A percentile compares a stretch with the other conserved stretches of the same genome.
Evolutionary conservation across 2,888 invertebrate species (phyloP).

Genomic region (Ormyrus nitidulus): DNA sequence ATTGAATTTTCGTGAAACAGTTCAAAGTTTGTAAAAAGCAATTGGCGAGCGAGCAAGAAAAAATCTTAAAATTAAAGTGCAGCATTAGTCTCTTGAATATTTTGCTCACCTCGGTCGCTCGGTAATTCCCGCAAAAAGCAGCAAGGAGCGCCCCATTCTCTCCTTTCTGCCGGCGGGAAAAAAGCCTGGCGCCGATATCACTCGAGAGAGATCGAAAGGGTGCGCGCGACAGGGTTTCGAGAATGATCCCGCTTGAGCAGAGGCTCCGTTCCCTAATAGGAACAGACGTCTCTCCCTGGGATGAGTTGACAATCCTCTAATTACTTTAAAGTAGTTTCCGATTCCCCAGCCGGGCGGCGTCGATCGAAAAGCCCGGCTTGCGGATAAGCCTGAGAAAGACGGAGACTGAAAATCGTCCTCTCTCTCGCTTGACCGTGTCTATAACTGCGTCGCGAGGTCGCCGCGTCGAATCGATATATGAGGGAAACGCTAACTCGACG

Average conservation of each 20-base stretch:
- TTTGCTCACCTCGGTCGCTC: too few relatives aligned
- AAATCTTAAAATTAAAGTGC: too few relatives aligned
- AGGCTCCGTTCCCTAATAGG: conserved; percentile 67
- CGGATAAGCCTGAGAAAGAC: background rate
- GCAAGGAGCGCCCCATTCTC: too few relatives aligned
- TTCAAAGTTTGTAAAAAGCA: too few relatives aligned
- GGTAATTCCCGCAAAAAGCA: too few relatives aligned
- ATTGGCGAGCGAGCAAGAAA: too few relatives aligned
- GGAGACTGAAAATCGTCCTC: background rate
- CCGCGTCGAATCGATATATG: conserved; percentile 37
- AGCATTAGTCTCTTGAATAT: too few relatives aligned
- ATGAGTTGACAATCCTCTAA: conserved; percentile 73
- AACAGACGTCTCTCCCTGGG: conserved; percentile 64
- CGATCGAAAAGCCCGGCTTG: conserved; percentile 22
- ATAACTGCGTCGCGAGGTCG: conserved; percentile 34
- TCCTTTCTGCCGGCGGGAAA: too few relatives aligned
- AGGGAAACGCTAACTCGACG: conserved; percentile 30
- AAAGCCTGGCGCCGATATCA: too few relatives aligned
- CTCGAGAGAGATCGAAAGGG: conserved; percentile 28
- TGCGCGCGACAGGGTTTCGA: background rate
- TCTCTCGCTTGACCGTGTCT: conserved; percentile 30
- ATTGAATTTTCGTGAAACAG: too few relatives aligned
- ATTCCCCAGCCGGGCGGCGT: conserved; percentile 60
- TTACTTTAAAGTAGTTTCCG: conserved; percentile 74
- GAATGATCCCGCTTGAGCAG: conserved; percentile 59